Conservation (phyloP, 2,113 vertebrate species). For the Neopipo cinnamomea region DNA sequence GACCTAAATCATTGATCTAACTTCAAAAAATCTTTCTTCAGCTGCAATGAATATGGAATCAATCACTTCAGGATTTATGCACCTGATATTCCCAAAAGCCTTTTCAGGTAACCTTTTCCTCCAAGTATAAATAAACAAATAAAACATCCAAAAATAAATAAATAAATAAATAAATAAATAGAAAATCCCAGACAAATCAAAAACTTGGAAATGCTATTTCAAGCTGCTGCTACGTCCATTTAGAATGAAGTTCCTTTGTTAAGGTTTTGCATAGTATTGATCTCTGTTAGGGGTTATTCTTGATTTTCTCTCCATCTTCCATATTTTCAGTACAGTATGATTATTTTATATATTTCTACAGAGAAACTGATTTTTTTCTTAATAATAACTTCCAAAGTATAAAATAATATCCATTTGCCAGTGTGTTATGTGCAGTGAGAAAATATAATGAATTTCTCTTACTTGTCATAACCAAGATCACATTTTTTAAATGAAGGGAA, state of each 20-base stretch:
- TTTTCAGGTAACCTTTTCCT: not conserved
- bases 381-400: not conserved
- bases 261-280: not conserved
- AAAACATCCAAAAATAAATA: not conserved
- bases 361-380: not conserved
- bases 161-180: not conserved
- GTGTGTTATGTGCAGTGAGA: not conserved
- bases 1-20: not conserved
- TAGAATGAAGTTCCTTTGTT: not conserved
- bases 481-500: not conserved
- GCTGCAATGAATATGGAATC: not conserved
- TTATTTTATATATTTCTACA: not conserved
- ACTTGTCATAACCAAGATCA: not conserved
- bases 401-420: not conserved
- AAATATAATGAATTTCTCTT: not conserved
- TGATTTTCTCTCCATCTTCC: not conserved
- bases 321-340: not conserved
- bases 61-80: not conserved
- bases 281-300: not conserved
- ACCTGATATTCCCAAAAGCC: not conserved
- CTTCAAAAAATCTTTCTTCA: not conserved
- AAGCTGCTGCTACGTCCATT: not conserved
- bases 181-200: not conserved
- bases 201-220: not conserved
- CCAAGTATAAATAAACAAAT: not conserved